phyloP scores from a whole-genome alignment of 2,888 invertebrate species.

The Plagiodera versicolora region DNA sequence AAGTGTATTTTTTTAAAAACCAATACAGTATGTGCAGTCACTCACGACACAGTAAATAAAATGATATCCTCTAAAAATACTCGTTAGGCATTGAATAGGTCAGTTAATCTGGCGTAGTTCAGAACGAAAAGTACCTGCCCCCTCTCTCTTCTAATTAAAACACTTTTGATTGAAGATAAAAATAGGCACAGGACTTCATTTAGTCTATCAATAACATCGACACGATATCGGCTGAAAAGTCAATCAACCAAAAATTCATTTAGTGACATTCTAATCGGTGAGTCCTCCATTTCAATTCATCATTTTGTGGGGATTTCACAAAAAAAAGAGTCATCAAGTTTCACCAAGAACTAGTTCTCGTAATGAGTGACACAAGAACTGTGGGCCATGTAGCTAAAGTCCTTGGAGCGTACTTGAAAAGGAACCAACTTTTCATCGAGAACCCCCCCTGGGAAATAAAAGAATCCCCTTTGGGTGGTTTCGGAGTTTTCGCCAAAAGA shows the following conservation, averaged over 20 bases:
- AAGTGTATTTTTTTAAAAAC: neutral
- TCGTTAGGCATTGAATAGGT: neutral
- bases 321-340: too few relatives aligned
- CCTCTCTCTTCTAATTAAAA: neutral
- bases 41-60: neutral
- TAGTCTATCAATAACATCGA: neutral
- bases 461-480: constrained; percentile 66
- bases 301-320: too few relatives aligned
- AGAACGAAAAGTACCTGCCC: neutral
- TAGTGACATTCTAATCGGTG: neutral
- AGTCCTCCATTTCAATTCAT: too few relatives aligned
- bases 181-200: neutral
- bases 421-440: constrained; percentile 25
- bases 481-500: constrained; percentile 70
- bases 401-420: constrained; percentile 34
- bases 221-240: neutral
- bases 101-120: neutral
- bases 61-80: neutral
- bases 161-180: neutral
- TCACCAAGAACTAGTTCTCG: neutral
- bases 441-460: constrained; percentile 63
- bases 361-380: constrained; percentile 18
- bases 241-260: neutral
- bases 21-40: neutral
- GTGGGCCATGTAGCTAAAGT: constrained; percentile 27